Evolutionary conservation across 2,113 vertebrate genomes (phyloP).

Genomic region (Tetrao urogallus): DNA sequence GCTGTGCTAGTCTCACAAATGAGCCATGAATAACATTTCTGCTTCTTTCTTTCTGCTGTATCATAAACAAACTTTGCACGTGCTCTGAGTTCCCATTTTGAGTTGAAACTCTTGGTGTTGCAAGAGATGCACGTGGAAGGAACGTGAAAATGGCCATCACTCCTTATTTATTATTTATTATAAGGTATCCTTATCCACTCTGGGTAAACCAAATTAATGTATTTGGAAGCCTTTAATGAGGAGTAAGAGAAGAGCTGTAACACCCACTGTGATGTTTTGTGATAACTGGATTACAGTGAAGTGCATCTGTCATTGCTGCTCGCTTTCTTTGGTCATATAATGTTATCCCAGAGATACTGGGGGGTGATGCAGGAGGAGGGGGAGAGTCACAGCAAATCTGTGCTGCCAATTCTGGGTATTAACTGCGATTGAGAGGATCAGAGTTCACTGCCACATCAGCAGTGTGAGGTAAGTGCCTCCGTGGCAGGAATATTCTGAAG

Average conservation of each 20-base stretch:
- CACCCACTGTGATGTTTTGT: background rate
- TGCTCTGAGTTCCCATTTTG: background rate
- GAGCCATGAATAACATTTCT: background rate
- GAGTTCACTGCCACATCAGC: background rate
- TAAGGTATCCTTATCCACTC: background rate
- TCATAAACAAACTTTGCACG: background rate
- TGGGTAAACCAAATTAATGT: background rate
- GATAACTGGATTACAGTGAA: background rate
- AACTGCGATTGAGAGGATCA: background rate
- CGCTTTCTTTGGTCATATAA: background rate
- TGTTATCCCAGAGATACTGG: background rate
- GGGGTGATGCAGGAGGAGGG: background rate
- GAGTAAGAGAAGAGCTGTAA: background rate
- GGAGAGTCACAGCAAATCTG: background rate
- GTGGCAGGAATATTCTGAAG: background rate
- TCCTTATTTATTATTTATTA: background rate
- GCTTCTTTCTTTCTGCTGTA: background rate
- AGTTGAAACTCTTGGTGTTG: background rate
- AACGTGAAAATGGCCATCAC: rapidly evolving
- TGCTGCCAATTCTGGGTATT: background rate
- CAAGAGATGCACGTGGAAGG: background rate
- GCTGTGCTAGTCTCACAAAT: background rate
- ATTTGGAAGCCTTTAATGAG: background rate
- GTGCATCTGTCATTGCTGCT: background rate
- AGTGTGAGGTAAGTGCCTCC: background rate